Percentiles rank a stretch among this genome's conserved stretches.
These are phyloP conservation scores for Oxygymnocypris stewartii DNA, from an alignment of 2,113 vertebrate species.

Conservation along the genomic window DNA sequence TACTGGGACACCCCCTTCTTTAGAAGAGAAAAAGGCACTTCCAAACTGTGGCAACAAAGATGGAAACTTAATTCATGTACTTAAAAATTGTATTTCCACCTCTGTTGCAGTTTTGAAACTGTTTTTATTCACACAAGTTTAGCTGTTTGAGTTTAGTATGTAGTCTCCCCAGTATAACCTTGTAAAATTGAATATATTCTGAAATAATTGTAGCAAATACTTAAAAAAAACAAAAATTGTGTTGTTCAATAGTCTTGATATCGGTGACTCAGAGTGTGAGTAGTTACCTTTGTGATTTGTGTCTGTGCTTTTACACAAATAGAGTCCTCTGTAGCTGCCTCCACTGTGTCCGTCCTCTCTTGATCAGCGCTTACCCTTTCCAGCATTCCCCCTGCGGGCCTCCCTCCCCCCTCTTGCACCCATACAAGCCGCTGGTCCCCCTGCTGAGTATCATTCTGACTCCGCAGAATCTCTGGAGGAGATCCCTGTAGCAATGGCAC, in stretches of 20 bases:
- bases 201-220: background rate
- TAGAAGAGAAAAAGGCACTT: too few species aligned
- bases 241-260: background rate
- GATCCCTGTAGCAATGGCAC: slow-evolving; percentile 84
- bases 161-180: too few species aligned
- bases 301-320: slow-evolving; percentile 32
- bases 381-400: slow-evolving; percentile 72
- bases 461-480: slow-evolving; percentile 89
- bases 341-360: slow-evolving; percentile 66
- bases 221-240: background rate
- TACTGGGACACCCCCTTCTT: too few species aligned
- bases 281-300: slow-evolving; percentile 34
- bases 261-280: slow-evolving; percentile 46
- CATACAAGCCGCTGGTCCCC: slow-evolving; percentile 73
- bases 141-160: too few species aligned
- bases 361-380: slow-evolving; percentile 70
- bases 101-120: too few species aligned
- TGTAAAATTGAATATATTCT: too few species aligned
- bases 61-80: too few species aligned
- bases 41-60: too few species aligned
- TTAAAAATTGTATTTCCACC: too few species aligned
- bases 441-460: slow-evolving; percentile 83
- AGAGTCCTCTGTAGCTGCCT: slow-evolving; percentile 55
- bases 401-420: slow-evolving; percentile 64
- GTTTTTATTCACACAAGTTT: too few species aligned